A percentile compares a stretch with the other conserved stretches of the same genome.
phyloP scores from a whole-genome alignment of 2,797 vertebrate species.

The Sebastes goodei region DNA sequence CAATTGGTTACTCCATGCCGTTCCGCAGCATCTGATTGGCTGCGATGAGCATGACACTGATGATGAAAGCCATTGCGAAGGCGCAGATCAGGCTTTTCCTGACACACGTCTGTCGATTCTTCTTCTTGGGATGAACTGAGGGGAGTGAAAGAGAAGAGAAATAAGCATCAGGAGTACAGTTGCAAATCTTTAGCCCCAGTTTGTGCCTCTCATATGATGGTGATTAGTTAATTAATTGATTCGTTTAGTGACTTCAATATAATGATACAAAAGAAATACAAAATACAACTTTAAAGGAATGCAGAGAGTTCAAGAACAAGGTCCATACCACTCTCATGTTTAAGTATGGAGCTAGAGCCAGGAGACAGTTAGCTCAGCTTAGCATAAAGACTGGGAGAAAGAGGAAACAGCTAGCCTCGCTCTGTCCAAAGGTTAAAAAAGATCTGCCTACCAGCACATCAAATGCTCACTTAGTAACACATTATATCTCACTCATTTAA shows the following conservation, averaged over 20 bases:
- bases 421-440: not conserved
- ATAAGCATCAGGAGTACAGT: not conserved
- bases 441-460: not conserved
- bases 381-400: not conserved
- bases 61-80: conserved; percentile 99
- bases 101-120: conserved; percentile 94
- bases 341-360: not conserved
- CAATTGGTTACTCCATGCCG: conserved; percentile 93
- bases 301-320: not conserved
- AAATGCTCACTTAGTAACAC: not conserved
- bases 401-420: not conserved
- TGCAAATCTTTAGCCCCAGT: not conserved
- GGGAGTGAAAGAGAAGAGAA: conserved; percentile 9
- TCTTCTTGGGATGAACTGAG: conserved; percentile 84
- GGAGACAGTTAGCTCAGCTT: not conserved
- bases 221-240: not conserved
- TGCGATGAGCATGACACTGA: conserved; percentile 98
- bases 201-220: not conserved
- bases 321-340: not conserved
- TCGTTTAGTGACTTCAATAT: not conserved
- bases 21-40: conserved; percentile 99
- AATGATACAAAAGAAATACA: not conserved
- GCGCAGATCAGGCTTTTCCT: conserved; percentile 99
- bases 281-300: not conserved
- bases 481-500: not conserved